phyloP scores from a whole-genome alignment of 2,113 vertebrate genomes.

The Catagonus wagneri region DNA sequence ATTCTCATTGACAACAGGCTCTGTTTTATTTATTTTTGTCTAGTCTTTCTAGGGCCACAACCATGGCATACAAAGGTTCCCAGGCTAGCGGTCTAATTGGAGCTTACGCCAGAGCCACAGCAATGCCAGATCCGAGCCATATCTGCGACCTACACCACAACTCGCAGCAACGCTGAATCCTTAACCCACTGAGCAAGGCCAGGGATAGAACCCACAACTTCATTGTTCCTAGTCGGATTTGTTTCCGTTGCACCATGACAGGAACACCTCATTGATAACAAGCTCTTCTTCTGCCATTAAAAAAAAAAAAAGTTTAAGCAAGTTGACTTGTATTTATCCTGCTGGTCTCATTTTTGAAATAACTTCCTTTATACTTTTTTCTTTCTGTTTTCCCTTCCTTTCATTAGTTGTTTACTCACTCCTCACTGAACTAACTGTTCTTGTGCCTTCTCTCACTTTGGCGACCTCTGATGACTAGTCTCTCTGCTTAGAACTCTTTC shows the following conservation, averaged over 20 bases:
- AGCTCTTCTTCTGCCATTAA: neutral
- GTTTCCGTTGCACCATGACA: too few species aligned
- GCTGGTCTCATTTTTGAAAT: neutral
- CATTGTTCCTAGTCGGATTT: too few species aligned
- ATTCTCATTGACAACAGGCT: neutral
- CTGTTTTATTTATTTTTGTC: too few species aligned
- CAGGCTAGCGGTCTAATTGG: too few species aligned
- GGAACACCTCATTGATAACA: neutral
- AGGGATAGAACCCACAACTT: too few species aligned
- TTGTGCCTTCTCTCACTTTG: neutral
- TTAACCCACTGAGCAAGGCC: too few species aligned
- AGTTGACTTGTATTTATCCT: neutral
- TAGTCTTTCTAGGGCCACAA: too few species aligned
- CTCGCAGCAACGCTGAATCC: too few species aligned
- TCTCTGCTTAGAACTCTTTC: neutral
- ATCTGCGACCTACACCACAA: too few species aligned
- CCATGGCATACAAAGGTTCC: too few species aligned
- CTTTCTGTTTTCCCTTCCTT: neutral
- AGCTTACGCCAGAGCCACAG: too few species aligned
- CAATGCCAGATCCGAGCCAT: too few species aligned
- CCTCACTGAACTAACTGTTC: neutral
- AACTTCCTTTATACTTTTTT: neutral
- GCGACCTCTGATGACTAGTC: neutral
- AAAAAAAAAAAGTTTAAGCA: neutral
- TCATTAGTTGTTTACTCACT: neutral